Evolutionary conservation across 2,113 vertebrate genomes (phyloP), one percentile per base, ranked within the genome.

Genomic region (Odontophorus gujanensis): DNA sequence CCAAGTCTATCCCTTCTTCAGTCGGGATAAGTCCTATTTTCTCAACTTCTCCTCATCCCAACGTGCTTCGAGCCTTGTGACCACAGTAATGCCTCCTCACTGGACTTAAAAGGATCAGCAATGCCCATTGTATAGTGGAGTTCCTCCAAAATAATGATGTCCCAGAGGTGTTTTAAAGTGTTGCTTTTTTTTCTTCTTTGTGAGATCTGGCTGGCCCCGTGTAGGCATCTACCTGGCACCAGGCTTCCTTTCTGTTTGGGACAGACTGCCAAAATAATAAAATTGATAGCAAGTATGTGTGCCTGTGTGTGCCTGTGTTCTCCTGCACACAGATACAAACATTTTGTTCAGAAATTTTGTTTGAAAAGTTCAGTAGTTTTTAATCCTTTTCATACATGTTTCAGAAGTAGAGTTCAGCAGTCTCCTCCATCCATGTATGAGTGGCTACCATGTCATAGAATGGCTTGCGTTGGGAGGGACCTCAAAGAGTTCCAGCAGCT

Each of bases 311-410:
- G 25, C 20, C 30, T 19, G 62, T 50, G 65, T 86, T 55, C 20
- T 78, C 53, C 13, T 51, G 50, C 50, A 48, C 21, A 48, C 47
- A 57, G 43, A 38, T 18, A 8, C 34, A 0, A 42, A 61, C 22
- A 67, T 86, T 45, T 38, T 86, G 13, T 42, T 90, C 81, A 34
- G 47, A 81, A 80, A 72, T 88, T 45, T 38, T 90, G 18, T 38
- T 89, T 89, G 34, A 38, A 81, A 77, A 26, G 34, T 72, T 68
- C 20, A 61, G 1, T 65, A 40, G 5, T 42, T 66, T 59, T 78
- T 36, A 72, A 43, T 61, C 12, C 13, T 79, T 84, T 40, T 4
- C 74, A 51, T 0, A 6, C 20, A 17, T 84, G 16, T 67, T 42
- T 59, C 36, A 87, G 50, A 74, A 16, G n/a, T 62, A 7, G 9